Evolutionary conservation across 1,140 invertebrate genomes (phyloP), one percentile per base, ranked within the genome.

Genomic region (Rhagoletis pomonella): DNA sequence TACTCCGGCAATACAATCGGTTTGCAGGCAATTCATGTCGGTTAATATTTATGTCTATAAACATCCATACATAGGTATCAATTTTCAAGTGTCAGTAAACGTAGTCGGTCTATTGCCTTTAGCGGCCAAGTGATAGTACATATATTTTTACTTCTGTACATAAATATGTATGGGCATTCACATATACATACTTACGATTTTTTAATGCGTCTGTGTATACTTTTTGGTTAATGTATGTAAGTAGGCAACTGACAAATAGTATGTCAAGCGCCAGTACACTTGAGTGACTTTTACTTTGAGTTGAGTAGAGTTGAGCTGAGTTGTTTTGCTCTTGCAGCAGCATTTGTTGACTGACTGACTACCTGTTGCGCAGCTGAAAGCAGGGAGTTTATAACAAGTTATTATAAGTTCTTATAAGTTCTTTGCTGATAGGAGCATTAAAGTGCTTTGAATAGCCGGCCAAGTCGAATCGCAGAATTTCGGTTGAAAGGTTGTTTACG

Each of bases 381-480:
- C 29, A 39, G 4, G 50, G 50, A 55, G 50, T 55, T n/a, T n/a
- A n/a, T n/a, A n/a, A n/a, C n/a, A n/a, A n/a, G 29, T 29, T 29
- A 29, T 29, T 29, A 29, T 29, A 29, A 29, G 29, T 29, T 0
- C 29, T 29, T 29, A n/a, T n/a, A 29, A 29, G 29, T 29, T 29
- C 29, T 29, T 1, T 29, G 29, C 29, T 29, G 1, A 29, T 29
- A 0, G 29, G 1, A 67, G 42, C 10, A 39, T 10, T 47, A 10
- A 73, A 73, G 42, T 73, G 39, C 4, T 44, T 47, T 5, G 67
- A 73, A 73, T n/a, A 73, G 42, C 0, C 42, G 17, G 14, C 6
- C 67, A 14, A 73, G 67, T 73, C 44, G 67, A 73, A 14, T 73
- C 67, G 44, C 42, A 44, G 12, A 73, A 73, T 17, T 73, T 47